phyloP scores from a whole-genome alignment of 2,888 invertebrate genomes.

The Dryococelus australis region DNA sequence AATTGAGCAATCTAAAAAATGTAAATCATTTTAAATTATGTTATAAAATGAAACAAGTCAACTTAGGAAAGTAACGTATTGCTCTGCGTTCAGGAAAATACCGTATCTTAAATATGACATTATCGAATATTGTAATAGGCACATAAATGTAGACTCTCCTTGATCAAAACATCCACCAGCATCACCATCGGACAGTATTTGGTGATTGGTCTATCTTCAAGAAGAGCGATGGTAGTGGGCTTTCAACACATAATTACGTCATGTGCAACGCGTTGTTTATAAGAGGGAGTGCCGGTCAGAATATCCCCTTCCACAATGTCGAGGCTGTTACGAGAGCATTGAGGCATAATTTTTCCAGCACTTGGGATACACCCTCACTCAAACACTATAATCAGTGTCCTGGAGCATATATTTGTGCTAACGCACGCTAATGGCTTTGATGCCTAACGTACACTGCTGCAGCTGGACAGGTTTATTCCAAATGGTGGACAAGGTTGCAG shows the following conservation, averaged over 20 bases:
- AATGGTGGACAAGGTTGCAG: not conserved
- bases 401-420: not conserved
- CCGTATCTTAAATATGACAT: not conserved
- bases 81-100: no score
- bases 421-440: not conserved
- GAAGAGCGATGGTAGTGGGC: not conserved
- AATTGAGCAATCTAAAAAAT: no score
- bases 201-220: no score
- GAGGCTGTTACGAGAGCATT: not conserved
- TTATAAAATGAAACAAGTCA: no score
- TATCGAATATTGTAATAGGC: not conserved
- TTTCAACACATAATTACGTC: not conserved
- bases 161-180: no score
- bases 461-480: not conserved
- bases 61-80: no score
- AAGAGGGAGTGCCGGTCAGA: not conserved
- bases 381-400: not conserved
- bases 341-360: not conserved
- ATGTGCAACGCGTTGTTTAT: not conserved
- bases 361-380: not conserved
- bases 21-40: no score
- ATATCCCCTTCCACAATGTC: not conserved
- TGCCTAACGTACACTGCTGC: not conserved
- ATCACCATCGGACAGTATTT: no score
- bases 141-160: not conserved